Evolutionary conservation across 2,888 invertebrate species (phyloP), one percentile per base, ranked within the genome.

Genomic region (Parnassius mnemosyne): DNA sequence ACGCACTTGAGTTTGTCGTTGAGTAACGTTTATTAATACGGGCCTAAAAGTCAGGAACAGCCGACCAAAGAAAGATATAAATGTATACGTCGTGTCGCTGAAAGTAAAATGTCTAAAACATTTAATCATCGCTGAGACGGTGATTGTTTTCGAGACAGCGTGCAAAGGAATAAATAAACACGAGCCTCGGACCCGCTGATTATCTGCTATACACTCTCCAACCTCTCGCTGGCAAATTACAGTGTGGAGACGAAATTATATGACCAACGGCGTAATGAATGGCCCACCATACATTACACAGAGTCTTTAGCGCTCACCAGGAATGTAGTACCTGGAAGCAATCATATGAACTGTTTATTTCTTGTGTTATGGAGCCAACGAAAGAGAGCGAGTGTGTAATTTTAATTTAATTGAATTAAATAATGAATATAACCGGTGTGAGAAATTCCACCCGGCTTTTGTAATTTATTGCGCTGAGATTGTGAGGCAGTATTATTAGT

Each of bases 111-210:
- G n/a, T n/a, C 57, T 20, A 41, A 5, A 57, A 41, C 9, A 41
- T 57, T 52, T 13, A 34, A 58, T 58, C 25, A n/a, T 46, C 47
- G 53, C 47, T 0, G 49, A 49, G 12, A 20, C 43, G 10, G n/a
- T 51, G 60, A 55, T 61, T 57, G 56, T 57, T 57, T 57, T 43
- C 55, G 42, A 16, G 25, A 49, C 51, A 25, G 16, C 46, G 46
- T 56, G 50, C 34, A 56, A 46, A 56, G 53, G 55, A 57, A 65
- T 65, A 65, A 65, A 65, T 65, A 65, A 65, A 65, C 65, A 65
- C 49, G 55, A 52, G 42, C 51, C 13, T 13, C 53, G 57, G 43
- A 64, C 51, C 65, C 44, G 44, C 20, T 57, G 16, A 62, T 66
- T 64, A 66, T 64, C 61, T 57, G 51, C 41, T 13, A 41, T n/a